Evolutionary conservation across 2,888 invertebrate genomes (phyloP).

Genomic region (Punctoribates punctum): DNA sequence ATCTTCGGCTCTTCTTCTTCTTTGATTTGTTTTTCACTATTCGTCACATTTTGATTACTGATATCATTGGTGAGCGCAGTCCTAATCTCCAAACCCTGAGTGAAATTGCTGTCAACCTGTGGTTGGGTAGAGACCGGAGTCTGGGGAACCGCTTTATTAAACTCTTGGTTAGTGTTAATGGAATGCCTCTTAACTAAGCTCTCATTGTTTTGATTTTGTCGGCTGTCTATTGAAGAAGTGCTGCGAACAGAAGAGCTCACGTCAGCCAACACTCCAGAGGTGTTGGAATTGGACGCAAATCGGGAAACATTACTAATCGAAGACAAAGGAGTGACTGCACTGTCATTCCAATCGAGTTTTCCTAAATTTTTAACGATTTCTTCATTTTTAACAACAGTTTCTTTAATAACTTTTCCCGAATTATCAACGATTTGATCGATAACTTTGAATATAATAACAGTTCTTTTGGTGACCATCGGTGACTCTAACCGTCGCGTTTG

Average conservation of each 20-base stretch:
- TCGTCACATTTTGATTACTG: background rate
- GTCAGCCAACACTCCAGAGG: slow-evolving; percentile 27
- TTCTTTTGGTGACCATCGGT: slow-evolving; percentile 27
- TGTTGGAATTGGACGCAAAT: background rate
- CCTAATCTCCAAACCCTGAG: background rate
- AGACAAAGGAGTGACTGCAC: background rate
- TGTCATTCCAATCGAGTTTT: slow-evolving; percentile 15
- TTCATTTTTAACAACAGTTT: slow-evolving; percentile 41
- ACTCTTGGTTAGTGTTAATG: background rate
- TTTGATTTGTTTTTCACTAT: background rate
- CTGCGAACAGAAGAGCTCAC: slow-evolving; percentile 24
- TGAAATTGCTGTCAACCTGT: background rate
- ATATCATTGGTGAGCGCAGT: background rate
- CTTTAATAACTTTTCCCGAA: slow-evolving; percentile 37
- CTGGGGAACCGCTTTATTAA: background rate
- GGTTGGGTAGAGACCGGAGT: background rate
- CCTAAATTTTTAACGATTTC: slow-evolving; percentile 34
- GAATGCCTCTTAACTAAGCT: slow-evolving; percentile 26
- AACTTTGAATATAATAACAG: slow-evolving; percentile 35
- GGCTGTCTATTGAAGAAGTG: background rate
- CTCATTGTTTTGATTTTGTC: slow-evolving; percentile 16
- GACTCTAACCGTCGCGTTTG: background rate
- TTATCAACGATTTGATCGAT: slow-evolving; percentile 40
- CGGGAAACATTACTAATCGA: slow-evolving; percentile 25
- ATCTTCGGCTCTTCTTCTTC: background rate